phyloP scores from a whole-genome alignment of 2,113 vertebrate species.

The Eolophus roseicapilla region DNA sequence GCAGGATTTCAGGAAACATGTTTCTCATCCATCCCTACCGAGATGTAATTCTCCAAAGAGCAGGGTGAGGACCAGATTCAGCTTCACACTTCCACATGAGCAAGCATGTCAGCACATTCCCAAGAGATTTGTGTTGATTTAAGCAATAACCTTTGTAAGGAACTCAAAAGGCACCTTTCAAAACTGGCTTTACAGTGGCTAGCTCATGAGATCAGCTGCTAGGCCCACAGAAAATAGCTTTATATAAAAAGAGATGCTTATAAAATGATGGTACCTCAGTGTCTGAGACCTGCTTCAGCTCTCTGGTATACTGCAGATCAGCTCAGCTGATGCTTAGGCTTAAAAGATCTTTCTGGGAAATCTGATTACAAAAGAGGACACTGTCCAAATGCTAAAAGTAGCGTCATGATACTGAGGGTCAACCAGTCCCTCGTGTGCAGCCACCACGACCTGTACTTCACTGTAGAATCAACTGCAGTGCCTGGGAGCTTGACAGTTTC shows the following conservation, averaged over 20 bases:
- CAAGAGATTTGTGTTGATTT: neutral
- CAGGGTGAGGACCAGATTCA: neutral
- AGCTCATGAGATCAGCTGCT: neutral
- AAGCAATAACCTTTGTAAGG: neutral
- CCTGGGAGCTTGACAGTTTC: neutral
- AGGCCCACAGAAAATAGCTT: neutral
- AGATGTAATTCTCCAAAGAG: neutral
- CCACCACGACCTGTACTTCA: neutral
- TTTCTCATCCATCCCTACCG: neutral
- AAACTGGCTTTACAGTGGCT: neutral
- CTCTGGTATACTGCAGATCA: neutral
- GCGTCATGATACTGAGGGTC: neutral
- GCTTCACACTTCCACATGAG: neutral
- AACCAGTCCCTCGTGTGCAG: neutral
- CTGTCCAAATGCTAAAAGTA: neutral
- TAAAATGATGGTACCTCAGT: neutral
- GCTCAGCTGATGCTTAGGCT: neutral
- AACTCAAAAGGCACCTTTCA: neutral
- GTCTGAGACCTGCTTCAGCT: neutral
- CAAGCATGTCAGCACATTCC: neutral
- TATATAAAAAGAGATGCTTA: neutral
- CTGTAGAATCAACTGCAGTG: neutral
- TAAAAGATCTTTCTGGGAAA: neutral
- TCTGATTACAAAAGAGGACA: neutral
- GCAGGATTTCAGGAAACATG: neutral